phyloP scores from a whole-genome alignment of 30 jellyfish, hydroid and myxozoan species.

The Chironex yamaguchii region DNA sequence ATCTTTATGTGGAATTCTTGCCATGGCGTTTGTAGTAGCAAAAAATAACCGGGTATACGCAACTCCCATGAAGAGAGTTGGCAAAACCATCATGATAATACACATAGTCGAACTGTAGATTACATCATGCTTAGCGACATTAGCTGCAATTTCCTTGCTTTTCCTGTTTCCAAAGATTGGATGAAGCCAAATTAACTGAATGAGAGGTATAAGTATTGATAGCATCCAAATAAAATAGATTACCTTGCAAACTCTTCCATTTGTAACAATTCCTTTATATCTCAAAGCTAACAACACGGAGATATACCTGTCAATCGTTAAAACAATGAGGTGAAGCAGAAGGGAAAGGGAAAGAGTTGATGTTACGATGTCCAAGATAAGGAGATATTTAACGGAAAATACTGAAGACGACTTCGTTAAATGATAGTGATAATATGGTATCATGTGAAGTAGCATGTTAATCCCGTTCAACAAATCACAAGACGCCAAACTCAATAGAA shows the following conservation, averaged over 20 bases:
- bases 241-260: background rate
- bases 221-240: background rate
- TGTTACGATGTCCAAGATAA: background rate
- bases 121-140: background rate
- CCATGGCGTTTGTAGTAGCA: background rate
- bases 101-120: background rate
- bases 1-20: background rate
- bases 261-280: background rate
- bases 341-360: background rate
- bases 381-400: background rate
- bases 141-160: background rate
- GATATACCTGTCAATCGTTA: background rate
- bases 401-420: background rate
- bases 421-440: background rate
- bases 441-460: background rate
- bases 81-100: background rate
- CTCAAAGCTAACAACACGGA: background rate
- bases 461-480: background rate
- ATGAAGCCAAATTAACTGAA: background rate
- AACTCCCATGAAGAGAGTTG: background rate
- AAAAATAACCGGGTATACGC: background rate
- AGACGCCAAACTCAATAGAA: background rate
- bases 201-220: background rate
- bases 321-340: background rate
- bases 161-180: background rate